phyloP scores from a whole-genome alignment of 1,140 invertebrate species.

The Platyscapa corneri region DNA sequence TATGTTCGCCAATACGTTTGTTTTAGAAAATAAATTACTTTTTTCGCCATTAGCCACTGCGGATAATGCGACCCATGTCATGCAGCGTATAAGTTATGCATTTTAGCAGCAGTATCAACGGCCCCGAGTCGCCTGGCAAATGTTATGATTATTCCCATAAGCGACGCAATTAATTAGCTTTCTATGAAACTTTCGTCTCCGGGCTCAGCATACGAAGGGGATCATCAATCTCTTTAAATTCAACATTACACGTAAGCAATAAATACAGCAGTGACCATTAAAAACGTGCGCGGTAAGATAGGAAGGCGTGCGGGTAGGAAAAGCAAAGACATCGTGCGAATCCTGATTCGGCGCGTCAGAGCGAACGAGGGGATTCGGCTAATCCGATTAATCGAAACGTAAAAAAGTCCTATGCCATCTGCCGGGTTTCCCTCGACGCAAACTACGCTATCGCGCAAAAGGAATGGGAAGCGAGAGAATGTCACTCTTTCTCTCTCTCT shows the following conservation, averaged over 20 bases:
- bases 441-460: not conserved
- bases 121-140: too few relatives aligned
- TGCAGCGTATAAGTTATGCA: too few relatives aligned
- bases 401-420: constrained; percentile 60
- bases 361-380: constrained; percentile 47
- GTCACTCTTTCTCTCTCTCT: not conserved
- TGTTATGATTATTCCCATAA: not conserved
- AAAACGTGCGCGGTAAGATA: constrained; percentile 26
- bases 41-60: too few relatives aligned
- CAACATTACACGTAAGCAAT: not conserved
- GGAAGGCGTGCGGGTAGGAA: constrained; percentile 1
- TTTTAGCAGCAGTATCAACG: too few relatives aligned
- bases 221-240: not conserved
- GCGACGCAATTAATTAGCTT: not conserved
- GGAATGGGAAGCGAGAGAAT: not conserved
- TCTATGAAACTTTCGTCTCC: not conserved
- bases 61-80: too few relatives aligned
- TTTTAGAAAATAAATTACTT: too few relatives aligned
- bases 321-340: constrained; percentile 43
- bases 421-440: constrained; percentile 52
- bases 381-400: constrained; percentile 69
- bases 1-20: too few relatives aligned
- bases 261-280: not conserved
- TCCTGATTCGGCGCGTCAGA: constrained; percentile 36
- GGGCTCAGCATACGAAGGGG: not conserved